Evolutionary conservation across 2,888 invertebrate species (phyloP), one percentile per base, ranked within the genome.

Genomic region (Noctuana brunneofusca): DNA sequence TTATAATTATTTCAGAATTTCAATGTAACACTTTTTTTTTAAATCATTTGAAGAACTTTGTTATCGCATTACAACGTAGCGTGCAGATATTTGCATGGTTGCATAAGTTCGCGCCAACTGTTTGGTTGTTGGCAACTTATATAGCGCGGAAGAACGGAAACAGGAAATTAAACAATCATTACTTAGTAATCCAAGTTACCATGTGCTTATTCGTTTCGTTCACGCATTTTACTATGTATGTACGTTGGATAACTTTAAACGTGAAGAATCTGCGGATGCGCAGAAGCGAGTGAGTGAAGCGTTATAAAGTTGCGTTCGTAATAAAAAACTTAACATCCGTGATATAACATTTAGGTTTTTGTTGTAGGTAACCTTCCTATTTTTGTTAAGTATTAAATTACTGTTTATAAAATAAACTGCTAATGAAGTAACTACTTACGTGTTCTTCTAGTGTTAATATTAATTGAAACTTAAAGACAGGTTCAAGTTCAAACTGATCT

Each of bases 101-200:
- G 74, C 79, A 73, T 80, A 83, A 82, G 73, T 67, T 62, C 38
- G 35, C 55, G 18, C 55, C 49, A 55, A 49, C 55, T 60, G 46
- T 54, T 14, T 49, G 54, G 30, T 55, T 63, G 54, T 58, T 69
- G 66, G 68, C 69, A 70, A 71, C 70, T 63, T 63, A 63, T 67
- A 69, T 58, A 66, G 77, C 73, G 75, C 78, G 83, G 83, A 79
- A 83, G 70, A 77, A 69, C 80, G 87, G 88, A 88, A 88, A 71
- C 69, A 80, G 83, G 86, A 81, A 87, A 75, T 74, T 68, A 63
- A 65, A 66, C 63, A 66, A 43, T 56, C 52, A 30, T 50, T 56
- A 54, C 46, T 50, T 56, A 54, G 38, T 56, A 63, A 63, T 65
- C 46, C 8, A 41, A 50, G 49, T 50, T 55, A 41, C 54, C 41